Evolutionary conservation across 2,888 invertebrate species (phyloP).

Genomic region (Pardosa pseudoannulata): DNA sequence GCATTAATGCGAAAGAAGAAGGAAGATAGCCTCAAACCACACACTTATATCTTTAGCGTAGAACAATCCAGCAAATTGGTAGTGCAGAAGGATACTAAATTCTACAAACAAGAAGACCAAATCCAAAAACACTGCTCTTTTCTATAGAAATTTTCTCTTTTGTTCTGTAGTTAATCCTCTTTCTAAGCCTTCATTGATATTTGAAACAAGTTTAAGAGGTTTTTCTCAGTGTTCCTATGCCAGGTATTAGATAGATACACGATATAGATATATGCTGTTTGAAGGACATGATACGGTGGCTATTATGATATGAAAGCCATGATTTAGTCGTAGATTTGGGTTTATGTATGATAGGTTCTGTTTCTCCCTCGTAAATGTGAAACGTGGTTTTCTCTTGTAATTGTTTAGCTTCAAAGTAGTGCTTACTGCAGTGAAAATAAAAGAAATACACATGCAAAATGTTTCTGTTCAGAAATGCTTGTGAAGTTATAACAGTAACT

Average conservation of each 20-base stretch:
- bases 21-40: background rate
- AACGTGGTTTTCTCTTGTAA: background rate
- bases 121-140: background rate
- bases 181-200: background rate
- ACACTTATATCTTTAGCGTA: background rate
- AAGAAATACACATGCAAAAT: too few relatives aligned
- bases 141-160: background rate
- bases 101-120: background rate
- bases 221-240: background rate
- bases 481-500: too few relatives aligned
- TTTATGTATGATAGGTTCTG: background rate
- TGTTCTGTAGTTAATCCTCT: background rate
- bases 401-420: background rate
- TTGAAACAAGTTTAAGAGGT: background rate
- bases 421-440: too few relatives aligned
- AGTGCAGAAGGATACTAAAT: background rate
- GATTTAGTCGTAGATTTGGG: background rate
- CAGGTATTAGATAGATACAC: background rate
- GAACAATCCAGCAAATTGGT: background rate
- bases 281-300: background rate
- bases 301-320: background rate
- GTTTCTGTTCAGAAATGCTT: too few relatives aligned
- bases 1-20: slow-evolving; percentile 22
- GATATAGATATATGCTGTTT: background rate
- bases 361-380: background rate